phyloP scores from a whole-genome alignment of 1,140 invertebrate species.

The Sycobia sp. region DNA sequence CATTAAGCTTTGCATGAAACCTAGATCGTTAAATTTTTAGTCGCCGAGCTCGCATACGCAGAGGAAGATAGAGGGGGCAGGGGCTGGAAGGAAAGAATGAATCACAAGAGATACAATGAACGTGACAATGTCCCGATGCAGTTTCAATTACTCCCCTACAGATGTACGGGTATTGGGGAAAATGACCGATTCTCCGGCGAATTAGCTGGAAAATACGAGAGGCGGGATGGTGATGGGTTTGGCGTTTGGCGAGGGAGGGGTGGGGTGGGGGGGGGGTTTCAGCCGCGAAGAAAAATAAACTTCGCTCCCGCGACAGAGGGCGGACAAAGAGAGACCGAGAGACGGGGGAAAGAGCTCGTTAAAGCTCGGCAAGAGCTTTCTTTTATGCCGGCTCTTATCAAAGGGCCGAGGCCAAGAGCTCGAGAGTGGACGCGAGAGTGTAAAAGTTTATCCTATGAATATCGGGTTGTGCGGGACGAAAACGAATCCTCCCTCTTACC shows the following conservation, averaged over 20 bases:
- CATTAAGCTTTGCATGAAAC: too few relatives aligned
- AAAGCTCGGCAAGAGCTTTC: constrained; percentile 38
- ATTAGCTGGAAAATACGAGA: constrained; percentile 25
- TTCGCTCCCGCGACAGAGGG: constrained; percentile 14
- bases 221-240: too few relatives aligned
- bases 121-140: constrained; percentile 15
- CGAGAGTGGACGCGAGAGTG: not conserved
- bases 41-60: too few relatives aligned
- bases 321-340: not conserved
- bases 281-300: constrained; percentile 22
- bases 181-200: constrained; percentile 10
- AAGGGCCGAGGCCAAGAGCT: not conserved
- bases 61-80: too few relatives aligned
- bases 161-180: constrained; percentile 1
- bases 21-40: too few relatives aligned
- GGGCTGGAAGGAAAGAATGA: too few relatives aligned
- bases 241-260: too few relatives aligned
- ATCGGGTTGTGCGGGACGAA: not conserved
- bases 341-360: constrained; percentile 36
- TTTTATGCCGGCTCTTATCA: constrained; percentile 26
- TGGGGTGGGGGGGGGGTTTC: too few relatives aligned
- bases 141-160: constrained; percentile 27
- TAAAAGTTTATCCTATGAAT: constrained; percentile 33
- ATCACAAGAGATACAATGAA: constrained; percentile 13
- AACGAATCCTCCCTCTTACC: not conserved